Base-by-base conservation (phyloP, 2,888 invertebrate species). In the Zootermopsis nevadensis region DNA sequence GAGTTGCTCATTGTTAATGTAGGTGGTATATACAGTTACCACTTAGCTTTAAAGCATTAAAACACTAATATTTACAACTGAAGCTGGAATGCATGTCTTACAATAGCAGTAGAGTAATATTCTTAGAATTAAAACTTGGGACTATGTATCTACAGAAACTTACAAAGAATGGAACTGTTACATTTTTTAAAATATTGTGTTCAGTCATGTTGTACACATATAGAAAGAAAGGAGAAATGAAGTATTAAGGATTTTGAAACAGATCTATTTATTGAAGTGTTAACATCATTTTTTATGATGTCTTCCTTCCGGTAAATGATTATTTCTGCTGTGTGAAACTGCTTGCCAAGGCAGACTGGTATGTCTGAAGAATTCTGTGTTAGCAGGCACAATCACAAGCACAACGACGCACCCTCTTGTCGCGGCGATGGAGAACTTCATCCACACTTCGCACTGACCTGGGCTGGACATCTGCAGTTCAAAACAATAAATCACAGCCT, bases 401-500 rank as follows among this genome's bases (percentile, higher is more conserved):
- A 90, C 94, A 95, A 88, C 94, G 93, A 89, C 94, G 94, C 66
- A 94, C 93, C 87, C 94, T 93, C 89, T 94, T 94, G 87, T 93
- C 92, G 82, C 91, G 91, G 86, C 91, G 91, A 87, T 89, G 89
- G 89, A 89, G 87, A 27, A 85, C 83, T 89, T 90, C 88, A 84
- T 93, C 92, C 33, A 92, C 91, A 88, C 93, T 93, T 87, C 94
- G 94, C 85, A 94, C 92, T 84, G 94, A 94, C 88, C 96, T 94
- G 83, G 96, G 96, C 89, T 96, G 96, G 88, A 96, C 94, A 89
- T 93, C 96, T 96, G 91, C 22, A 87, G 88, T 69, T 91, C 90
- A 87, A 86, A 87, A 15, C 22, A 53, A 53, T 19, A 53, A 60
- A 27, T 60, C 60, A 48, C 48, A 48, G 19, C 19, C 19, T 4